phyloP scores from a whole-genome alignment of 1,140 invertebrate genomes.

The Drosophila pachea region DNA sequence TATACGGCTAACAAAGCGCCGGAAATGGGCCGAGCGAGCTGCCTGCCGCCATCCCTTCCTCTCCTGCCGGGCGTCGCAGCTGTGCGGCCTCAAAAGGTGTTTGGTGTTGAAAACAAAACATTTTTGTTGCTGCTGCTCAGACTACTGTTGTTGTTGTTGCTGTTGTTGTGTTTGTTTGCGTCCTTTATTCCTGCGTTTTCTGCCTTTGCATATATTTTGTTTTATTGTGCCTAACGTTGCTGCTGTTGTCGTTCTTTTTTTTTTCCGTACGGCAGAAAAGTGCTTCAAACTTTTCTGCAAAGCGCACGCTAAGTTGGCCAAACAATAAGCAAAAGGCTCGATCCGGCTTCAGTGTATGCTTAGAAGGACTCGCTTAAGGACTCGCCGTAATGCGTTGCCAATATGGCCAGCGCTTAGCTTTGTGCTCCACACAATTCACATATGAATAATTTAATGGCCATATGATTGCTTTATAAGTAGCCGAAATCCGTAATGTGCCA shows the following conservation, averaged over 20 bases:
- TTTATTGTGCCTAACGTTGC: conserved; percentile 27
- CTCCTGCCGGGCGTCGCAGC: conserved; percentile 12
- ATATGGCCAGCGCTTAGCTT: conserved; percentile 19
- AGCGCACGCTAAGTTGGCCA: conserved; percentile 34
- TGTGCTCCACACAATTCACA: conserved; percentile 8
- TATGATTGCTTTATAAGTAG: conserved; percentile 46
- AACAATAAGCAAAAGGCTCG: conserved; percentile 30
- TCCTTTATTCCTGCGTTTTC: conserved; percentile 20
- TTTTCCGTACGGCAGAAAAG: conserved; percentile 54
- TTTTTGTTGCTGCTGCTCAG: conserved; percentile 48
- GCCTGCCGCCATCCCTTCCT: not conserved
- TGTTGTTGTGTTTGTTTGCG: conserved; percentile 5
- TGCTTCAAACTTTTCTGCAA: conserved; percentile 64
- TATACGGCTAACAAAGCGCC: conserved; percentile 71
- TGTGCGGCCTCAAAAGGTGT: conserved; percentile 63
- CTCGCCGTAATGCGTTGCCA: conserved; percentile 28
- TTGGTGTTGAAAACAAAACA: conserved; percentile 75
- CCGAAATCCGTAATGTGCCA: conserved; percentile 5
- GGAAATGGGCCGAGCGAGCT: conserved; percentile 58
- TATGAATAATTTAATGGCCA: conserved; percentile 44
- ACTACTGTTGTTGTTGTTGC: conserved; percentile 11
- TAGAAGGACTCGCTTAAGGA: conserved; percentile 22
- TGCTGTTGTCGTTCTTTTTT: conserved; percentile 18
- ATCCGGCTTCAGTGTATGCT: conserved; percentile 19
- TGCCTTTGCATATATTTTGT: conserved; percentile 46